phyloP scores from a whole-genome alignment of 2,113 vertebrate species.

The Rhegmatorhina hoffmannsi region DNA sequence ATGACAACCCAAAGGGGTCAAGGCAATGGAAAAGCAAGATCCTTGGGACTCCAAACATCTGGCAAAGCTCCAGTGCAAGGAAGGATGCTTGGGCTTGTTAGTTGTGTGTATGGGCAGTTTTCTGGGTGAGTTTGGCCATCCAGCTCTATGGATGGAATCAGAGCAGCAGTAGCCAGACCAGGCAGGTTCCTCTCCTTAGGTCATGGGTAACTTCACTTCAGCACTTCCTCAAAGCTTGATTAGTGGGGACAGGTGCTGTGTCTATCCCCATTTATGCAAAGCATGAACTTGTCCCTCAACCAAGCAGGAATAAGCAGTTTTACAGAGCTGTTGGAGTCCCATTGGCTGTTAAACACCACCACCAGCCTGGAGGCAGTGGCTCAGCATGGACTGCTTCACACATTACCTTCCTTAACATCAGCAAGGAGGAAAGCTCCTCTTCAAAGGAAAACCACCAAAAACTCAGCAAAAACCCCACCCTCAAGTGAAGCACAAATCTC shows the following conservation, averaged over 20 bases:
- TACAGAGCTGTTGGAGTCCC: background rate
- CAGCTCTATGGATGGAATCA: background rate
- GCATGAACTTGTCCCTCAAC: background rate
- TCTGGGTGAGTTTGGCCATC: background rate
- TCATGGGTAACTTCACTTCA: fast-evolving
- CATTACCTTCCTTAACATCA: fast-evolving
- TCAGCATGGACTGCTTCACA: background rate
- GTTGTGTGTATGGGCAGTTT: background rate
- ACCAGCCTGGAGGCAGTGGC: background rate
- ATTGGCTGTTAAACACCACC: background rate
- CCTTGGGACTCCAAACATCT: fast-evolving
- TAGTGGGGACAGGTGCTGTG: background rate
- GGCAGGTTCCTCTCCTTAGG: background rate
- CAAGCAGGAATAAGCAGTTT: background rate
- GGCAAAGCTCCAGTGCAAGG: background rate
- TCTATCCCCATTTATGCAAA: background rate
- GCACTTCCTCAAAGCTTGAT: background rate
- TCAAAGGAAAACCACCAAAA: background rate
- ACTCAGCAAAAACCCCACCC: background rate
- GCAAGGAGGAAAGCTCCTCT: background rate
- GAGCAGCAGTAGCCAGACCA: background rate
- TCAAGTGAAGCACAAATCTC: background rate
- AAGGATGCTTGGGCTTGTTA: background rate
- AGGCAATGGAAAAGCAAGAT: background rate
- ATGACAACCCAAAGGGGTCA: fast-evolving